Evolutionary conservation across 2,797 vertebrate species (phyloP).

Genomic region (Phataginus tricuspis): DNA sequence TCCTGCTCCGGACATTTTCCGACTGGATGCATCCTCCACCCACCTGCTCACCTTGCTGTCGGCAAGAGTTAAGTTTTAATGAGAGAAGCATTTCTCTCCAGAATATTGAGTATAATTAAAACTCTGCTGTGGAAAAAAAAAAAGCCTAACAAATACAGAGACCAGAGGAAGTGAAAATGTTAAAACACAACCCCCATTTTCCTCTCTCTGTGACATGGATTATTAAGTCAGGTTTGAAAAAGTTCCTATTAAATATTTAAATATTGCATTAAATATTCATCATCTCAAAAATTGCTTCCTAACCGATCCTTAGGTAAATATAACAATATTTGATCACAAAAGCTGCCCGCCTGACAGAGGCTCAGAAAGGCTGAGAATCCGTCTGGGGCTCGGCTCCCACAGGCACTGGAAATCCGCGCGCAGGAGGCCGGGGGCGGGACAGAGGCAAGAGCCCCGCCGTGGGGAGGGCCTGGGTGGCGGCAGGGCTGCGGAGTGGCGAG

Average conservation of each 20-base stretch:
- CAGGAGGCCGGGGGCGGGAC: neutral
- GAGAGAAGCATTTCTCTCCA: conserved; percentile 71
- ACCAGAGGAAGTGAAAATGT: conserved; percentile 53
- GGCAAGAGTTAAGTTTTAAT: conserved; percentile 78
- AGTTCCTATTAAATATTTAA: conserved; percentile 84
- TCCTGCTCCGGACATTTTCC: neutral
- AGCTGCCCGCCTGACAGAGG: conserved; percentile 56
- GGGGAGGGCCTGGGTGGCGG: rapidly evolving
- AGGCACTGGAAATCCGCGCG: rapidly evolving
- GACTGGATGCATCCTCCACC: rapidly evolving
- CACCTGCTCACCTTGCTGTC: conserved; percentile 63
- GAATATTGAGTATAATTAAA: conserved; percentile 80
- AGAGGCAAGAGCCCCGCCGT: rapidly evolving
- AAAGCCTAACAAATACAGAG: neutral
- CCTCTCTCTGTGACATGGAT: conserved; percentile 68
- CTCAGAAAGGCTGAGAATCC: neutral
- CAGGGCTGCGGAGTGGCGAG: rapidly evolving
- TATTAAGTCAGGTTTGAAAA: conserved; percentile 78
- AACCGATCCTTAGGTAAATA: conserved; percentile 82
- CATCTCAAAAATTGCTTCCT: conserved; percentile 83
- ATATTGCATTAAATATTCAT: conserved; percentile 85
- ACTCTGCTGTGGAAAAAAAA: neutral
- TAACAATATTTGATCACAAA: conserved; percentile 82
- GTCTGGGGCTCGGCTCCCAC: neutral
- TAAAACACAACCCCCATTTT: neutral